These are phyloP conservation scores for Nibea coibor DNA, from an alignment of 2,113 vertebrate species.

Conservation along the genomic window DNA sequence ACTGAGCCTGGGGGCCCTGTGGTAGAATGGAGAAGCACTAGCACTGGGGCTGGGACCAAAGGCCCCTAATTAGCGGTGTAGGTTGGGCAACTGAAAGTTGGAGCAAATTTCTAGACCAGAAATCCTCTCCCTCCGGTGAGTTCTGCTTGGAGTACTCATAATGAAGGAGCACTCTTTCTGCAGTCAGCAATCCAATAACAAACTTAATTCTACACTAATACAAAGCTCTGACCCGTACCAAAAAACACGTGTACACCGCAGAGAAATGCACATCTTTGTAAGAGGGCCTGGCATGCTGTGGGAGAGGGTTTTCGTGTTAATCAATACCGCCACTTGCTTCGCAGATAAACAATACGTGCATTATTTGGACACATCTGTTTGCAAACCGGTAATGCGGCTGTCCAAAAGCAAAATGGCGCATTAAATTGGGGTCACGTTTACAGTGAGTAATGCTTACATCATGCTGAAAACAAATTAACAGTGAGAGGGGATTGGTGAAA, in stretches of 20 bases:
- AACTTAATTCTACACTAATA: constrained; percentile 24
- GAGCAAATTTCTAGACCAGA: constrained; percentile 55
- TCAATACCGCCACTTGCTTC: constrained; percentile 20
- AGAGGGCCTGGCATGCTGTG: constrained; percentile 14
- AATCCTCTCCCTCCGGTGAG: constrained; percentile 59
- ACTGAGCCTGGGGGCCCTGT: constrained; percentile 45
- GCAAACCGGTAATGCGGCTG: constrained; percentile 8
- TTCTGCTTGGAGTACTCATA: constrained; percentile 58
- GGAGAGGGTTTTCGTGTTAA: constrained; percentile 8
- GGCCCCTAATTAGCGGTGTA: constrained; percentile 70
- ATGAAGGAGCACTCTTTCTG: constrained; percentile 43
- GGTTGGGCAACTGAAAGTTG: constrained; percentile 48
- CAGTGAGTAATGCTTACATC: constrained; percentile 4
- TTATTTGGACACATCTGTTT: constrained; percentile 37
- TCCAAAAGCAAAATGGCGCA: constrained; percentile 7
- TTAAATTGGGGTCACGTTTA: constrained; percentile 34
- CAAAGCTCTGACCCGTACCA: neutral
- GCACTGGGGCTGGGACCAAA: constrained; percentile 47
- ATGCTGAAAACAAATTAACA: neutral
- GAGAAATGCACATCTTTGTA: constrained; percentile 21
- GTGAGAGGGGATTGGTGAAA: neutral
- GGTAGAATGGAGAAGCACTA: constrained; percentile 31
- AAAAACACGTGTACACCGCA: neutral
- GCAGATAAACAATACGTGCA: constrained; percentile 32
- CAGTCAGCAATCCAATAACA: constrained; percentile 49